Conservation (phyloP, 2,797 vertebrate species). For the Lutjanus argentimaculatus region DNA sequence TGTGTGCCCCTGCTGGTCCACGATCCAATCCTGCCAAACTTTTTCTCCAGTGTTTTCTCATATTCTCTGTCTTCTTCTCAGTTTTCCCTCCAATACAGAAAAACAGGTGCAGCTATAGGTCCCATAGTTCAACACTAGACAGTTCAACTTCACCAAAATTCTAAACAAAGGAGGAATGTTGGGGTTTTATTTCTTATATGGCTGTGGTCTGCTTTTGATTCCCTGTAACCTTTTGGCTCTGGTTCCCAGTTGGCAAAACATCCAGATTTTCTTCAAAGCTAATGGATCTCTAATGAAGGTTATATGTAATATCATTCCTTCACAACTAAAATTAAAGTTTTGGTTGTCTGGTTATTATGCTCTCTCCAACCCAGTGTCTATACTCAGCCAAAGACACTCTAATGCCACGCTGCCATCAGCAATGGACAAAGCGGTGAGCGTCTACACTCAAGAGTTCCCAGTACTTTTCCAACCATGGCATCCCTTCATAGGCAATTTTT, state of each 20-base stretch:
- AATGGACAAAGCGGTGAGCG: too few species aligned
- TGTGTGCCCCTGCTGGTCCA: not conserved
- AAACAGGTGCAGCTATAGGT: not conserved
- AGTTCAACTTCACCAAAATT: not conserved
- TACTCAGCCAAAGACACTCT: not conserved
- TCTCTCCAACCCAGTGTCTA: too few species aligned
- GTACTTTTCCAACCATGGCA: not conserved
- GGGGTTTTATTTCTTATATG: too few species aligned
- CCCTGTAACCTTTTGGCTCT: not conserved
- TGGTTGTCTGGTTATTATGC: too few species aligned
- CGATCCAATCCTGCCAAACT: not conserved
- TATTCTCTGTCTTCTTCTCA: conserved; percentile 3
- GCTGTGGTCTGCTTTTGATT: not conserved
- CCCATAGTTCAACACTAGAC: not conserved
- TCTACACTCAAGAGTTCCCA: too few species aligned
- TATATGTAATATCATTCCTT: too few species aligned
- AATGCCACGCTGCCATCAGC: not conserved
- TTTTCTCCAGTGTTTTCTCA: conserved; percentile 1
- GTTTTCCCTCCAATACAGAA: not conserved
- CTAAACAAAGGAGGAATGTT: not conserved
- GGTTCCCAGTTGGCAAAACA: too few species aligned
- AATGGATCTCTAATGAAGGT: too few species aligned
- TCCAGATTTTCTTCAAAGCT: too few species aligned
- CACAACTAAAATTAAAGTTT: too few species aligned
- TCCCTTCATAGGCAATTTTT: not conserved